phyloP scores from a whole-genome alignment of 2,888 invertebrate species.

The Eugnorisma glareosa region DNA sequence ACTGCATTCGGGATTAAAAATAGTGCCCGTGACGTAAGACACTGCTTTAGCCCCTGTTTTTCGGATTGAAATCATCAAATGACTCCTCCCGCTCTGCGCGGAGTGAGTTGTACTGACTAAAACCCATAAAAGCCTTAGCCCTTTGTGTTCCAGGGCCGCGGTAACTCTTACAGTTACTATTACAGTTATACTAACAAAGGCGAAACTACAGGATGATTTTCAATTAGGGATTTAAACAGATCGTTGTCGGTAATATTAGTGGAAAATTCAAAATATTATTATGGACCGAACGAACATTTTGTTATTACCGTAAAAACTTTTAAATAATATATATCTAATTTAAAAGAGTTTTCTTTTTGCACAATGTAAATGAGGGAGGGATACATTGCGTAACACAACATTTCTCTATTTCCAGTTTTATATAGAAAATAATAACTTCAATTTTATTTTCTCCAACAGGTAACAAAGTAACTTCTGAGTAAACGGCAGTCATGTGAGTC shows the following conservation, averaged over 20 bases:
- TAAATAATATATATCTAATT: not conserved
- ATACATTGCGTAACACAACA: not conserved
- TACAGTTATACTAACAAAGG: not conserved
- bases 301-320: too few relatives aligned
- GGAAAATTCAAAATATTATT: not conserved
- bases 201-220: not conserved
- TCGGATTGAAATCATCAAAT: too few relatives aligned
- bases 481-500: conserved; percentile 52
- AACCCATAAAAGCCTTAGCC: too few relatives aligned
- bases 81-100: too few relatives aligned
- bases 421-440: conserved; percentile 34
- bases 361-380: not conserved
- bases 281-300: not conserved
- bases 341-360: not conserved
- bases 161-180: too few relatives aligned
- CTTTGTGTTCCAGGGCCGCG: too few relatives aligned
- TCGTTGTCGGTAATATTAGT: not conserved
- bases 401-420: not conserved
- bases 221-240: not conserved
- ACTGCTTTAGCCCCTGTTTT: not conserved
- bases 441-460: conserved; percentile 52
- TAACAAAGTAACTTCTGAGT: conserved; percentile 51
- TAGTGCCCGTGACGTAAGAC: not conserved
- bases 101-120: too few relatives aligned
- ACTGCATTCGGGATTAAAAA: not conserved